Evolutionary conservation across 2,888 invertebrate genomes (phyloP), one percentile per base, ranked within the genome.

Genomic region (Heteropelma amictum): DNA sequence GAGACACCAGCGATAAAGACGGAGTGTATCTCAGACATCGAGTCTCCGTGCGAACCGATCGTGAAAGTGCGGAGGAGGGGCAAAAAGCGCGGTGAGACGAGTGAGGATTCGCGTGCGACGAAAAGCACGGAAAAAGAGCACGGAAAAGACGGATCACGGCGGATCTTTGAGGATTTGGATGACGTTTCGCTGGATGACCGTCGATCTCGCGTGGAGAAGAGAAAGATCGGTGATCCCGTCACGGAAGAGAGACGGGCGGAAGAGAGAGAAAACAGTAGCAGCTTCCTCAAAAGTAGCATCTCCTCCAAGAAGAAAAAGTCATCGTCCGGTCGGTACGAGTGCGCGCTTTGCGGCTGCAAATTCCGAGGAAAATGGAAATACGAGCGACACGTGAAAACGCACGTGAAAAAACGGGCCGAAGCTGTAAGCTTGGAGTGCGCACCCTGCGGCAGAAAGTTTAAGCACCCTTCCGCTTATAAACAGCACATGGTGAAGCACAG

Each of bases 401-500:
- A 73, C 12, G 35, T 8, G 26, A 60, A 17, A 14, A 60, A 60
- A 28, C 42, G 19, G 3, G 14, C 26, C 19, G 56, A 40, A 5
- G 40, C 40, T 7, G 8, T 26, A 14, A 58, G 8, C 4, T 17
- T 10, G 17, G 56, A 58, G 40, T 58, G 56, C 7, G n/a, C 26
- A 0, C 14, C 26, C 10, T 58, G 56, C 1, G 26, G 12, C 3
- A 12, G 26, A 3, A 40, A 2, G 1, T 58, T 40, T 56, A n/a
- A 38, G n/a, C 17, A 12, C 8, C 38, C 38, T 1, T 58, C 56
- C 10, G 26, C 56, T 1, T 58, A 58, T 40, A 58, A 58, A 8
- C 56, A 38, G 17, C 72, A 76, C 53, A 76, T 76, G 76, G 23
- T 60, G 1, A 76, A 65, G 68, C 77, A 77, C 58, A 72, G 69